phyloP scores from a whole-genome alignment of 2,113 vertebrate genomes.

The Scophthalmus maximus region DNA sequence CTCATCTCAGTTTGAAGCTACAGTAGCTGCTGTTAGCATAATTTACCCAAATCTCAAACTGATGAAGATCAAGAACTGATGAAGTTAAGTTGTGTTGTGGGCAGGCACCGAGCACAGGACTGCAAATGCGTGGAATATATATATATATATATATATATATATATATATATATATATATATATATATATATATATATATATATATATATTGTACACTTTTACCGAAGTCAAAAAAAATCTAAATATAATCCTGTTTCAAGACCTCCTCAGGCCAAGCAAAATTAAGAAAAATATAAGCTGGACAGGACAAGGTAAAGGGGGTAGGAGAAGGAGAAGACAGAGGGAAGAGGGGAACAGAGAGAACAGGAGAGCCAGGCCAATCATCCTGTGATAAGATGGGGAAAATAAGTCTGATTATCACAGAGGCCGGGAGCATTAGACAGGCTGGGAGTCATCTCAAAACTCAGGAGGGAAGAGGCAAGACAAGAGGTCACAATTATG shows the following conservation, averaged over 20 bases:
- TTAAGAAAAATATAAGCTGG: background rate
- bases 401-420: slow-evolving; percentile 95
- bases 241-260: background rate
- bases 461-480: slow-evolving; percentile 90
- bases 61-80: too few species aligned
- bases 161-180: background rate
- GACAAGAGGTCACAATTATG: slow-evolving; percentile 99
- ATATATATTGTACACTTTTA: background rate
- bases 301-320: background rate
- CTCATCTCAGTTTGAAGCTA: background rate
- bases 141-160: background rate
- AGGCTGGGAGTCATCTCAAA: slow-evolving; percentile 93
- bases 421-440: slow-evolving; percentile 88
- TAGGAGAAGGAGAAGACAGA: slow-evolving; percentile 13
- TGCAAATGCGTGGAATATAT: background rate
- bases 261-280: background rate
- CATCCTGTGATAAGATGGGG: slow-evolving; percentile 89
- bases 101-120: background rate
- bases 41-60: background rate
- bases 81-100: background rate
- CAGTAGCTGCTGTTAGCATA: background rate
- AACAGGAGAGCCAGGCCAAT: slow-evolving; percentile 70
- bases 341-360: slow-evolving; percentile 28
- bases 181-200: background rate
- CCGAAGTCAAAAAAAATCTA: background rate